Base-by-base conservation (phyloP, 2,888 invertebrate species). In the Lissonota sp. region DNA sequence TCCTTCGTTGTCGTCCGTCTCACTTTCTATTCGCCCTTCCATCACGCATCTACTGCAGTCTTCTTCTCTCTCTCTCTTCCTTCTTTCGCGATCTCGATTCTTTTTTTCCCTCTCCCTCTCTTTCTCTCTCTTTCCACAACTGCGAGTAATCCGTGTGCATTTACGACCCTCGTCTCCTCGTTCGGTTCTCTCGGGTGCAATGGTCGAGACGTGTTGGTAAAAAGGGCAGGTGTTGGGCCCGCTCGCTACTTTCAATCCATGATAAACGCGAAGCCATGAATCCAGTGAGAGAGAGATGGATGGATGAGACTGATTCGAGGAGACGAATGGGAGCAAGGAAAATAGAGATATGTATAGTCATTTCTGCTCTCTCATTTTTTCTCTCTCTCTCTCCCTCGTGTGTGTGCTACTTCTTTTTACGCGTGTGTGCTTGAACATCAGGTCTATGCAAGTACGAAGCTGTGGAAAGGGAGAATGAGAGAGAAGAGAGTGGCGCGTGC, bases 81-180 rank as follows among this genome's bases (percentile, higher is more conserved):
- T 62, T 74, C 69, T 57, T 73, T 71, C 67, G 16, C 66, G 37
- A 70, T 78, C 49, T 49, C 49, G 16, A 53, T 76, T 79, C 77
- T 71, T 70, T 83, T 81, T 71, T 66, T 72, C 66, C 78, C 63
- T 12, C 69, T 77, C 79, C 83, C 82, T 80, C 80, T 82, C 83
- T 64, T 77, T 81, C 74, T 67, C 80, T 80, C 82, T 80, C 78
- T 82, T 83, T 66, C 71, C 76, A 67, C 84, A 84, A 84, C 60
- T 72, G 78, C 83, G 85, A 86, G 88, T 88, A 88, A 88, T 89
- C 89, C 87, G 87, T 88, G 87, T 87, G 89, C 89, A 87, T 90
- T 90, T 89, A 88, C 89, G 89, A 90, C 88, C 89, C 90, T 89
- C 87, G 86, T 83, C 82, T 84, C 85, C 26, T 63, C 72, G 51